These are phyloP conservation scores for Tetragonisca angustula DNA, from an alignment of 2,888 invertebrate genomes.

Conservation along the genomic window DNA sequence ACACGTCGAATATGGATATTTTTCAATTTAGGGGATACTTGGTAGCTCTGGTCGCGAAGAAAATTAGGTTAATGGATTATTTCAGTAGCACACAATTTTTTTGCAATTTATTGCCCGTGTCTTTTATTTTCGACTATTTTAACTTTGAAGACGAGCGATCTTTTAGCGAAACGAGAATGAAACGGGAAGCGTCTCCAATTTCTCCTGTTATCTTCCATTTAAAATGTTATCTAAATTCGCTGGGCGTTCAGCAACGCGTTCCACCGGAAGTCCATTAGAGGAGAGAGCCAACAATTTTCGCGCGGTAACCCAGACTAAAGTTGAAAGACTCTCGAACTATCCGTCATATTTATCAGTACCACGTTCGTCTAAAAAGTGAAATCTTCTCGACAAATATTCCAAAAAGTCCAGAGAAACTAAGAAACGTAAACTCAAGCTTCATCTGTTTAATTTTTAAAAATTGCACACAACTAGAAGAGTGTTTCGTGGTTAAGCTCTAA, in stretches of 20 bases:
- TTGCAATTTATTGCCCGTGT: background rate
- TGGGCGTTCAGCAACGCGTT: background rate
- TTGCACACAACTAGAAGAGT: background rate
- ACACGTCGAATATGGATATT: background rate
- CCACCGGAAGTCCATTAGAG: constrained; percentile 19
- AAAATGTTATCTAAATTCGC: constrained; percentile 23
- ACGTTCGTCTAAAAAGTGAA: background rate
- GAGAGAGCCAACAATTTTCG: background rate
- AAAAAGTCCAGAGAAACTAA: background rate
- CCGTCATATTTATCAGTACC: background rate
- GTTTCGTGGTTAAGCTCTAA: background rate
- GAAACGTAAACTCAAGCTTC: background rate
- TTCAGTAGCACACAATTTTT: background rate
- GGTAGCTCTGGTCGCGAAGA: background rate
- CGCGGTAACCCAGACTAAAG: background rate
- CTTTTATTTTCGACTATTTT: background rate
- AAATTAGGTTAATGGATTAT: background rate
- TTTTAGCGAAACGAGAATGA: background rate
- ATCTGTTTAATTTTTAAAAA: background rate
- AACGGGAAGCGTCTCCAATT: background rate
- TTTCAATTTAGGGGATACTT: background rate
- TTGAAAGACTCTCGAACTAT: background rate
- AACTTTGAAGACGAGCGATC: background rate
- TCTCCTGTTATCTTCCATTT: constrained; percentile 15
- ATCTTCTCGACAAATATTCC: background rate